Evolutionary conservation across 1,140 invertebrate genomes (phyloP), one percentile per base, ranked within the genome.

Genomic region (Pantala flavescens): DNA sequence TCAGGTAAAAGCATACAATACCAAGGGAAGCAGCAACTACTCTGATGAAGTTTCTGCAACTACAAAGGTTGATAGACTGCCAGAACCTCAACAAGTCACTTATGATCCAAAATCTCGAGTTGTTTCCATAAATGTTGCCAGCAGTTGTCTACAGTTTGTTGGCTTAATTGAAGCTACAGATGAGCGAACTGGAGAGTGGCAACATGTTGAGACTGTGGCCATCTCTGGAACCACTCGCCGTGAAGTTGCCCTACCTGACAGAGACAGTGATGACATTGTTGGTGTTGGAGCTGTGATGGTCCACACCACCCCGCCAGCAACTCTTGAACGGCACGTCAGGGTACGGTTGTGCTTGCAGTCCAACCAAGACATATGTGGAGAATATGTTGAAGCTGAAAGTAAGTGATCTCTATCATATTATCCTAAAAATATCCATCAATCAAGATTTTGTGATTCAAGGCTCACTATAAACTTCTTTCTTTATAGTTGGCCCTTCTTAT

Each of bases 31-130:
- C 72, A 94, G 93, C 28, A 90, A 93, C 74, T 94, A 91, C 80
- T 95, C 94, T 0, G 90, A 93, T 75, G 91, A 94, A 80, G 87
- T 93, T 0, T 84, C 87, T 14, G 89, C 88, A 7, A 90, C 89
- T 0, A 96, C 93, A 0, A 89, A 91, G 74, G 91, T 95, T 0
- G 92, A 95, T 76, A 87, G 91, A 77, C 95, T 96, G 23, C 90
- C 93, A 0, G 83, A 89, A 0, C 92, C 94, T 0, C 84, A 93
- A 75, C 86, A 91, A 75, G 92, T 95, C 2, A 91, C 90, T 19
- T 95, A 89, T 79, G 92, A 95, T 78, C 92, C 91, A 0, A 88
- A 88, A 76, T 88, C 89, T 2, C 87, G 89, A 43, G 88, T 86
- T 0, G 79, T 96, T 0, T 88, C 89, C 9, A 91, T 96, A 76